phyloP scores from a whole-genome alignment of 1,140 invertebrate genomes.

The Riptortus pedestris region DNA sequence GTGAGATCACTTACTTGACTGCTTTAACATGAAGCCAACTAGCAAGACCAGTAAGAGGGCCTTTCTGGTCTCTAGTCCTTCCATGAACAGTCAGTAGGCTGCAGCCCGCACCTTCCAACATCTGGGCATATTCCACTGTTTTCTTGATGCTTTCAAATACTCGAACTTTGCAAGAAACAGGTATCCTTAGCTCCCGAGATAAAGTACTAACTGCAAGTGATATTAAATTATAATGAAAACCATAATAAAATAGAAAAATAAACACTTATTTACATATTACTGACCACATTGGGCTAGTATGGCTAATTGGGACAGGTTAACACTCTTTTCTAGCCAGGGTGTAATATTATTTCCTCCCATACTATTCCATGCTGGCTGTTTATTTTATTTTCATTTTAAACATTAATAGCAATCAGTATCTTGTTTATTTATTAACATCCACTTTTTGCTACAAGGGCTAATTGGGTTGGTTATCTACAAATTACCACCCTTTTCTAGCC shows the following conservation, averaged over 20 bases:
- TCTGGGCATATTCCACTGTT: slow-evolving; percentile 84
- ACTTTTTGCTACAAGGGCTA: too few species aligned
- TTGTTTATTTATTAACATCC: too few species aligned
- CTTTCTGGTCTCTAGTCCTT: slow-evolving; percentile 90
- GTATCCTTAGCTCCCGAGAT: slow-evolving; percentile 59
- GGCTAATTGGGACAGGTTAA: too few species aligned
- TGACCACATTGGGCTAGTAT: too few species aligned
- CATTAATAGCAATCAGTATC: too few species aligned
- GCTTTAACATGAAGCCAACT: slow-evolving; percentile 89
- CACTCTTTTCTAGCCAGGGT: too few species aligned
- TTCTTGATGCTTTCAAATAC: slow-evolving; percentile 79
- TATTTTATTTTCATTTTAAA: too few species aligned
- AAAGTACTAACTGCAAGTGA: slow-evolving; percentile 52
- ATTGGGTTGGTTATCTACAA: too few species aligned
- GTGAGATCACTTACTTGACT: slow-evolving; percentile 54
- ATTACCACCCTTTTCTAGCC: too few species aligned
- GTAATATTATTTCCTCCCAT: too few species aligned
- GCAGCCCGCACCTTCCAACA: slow-evolving; percentile 89
- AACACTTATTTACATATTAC: too few species aligned
- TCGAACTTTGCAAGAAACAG: slow-evolving; percentile 92
- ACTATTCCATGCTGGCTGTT: too few species aligned
- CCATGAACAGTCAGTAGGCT: slow-evolving; percentile 91
- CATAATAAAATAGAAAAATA: not conserved
- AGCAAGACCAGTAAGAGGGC: slow-evolving; percentile 84
- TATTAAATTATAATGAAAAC: slow-evolving; percentile 28